These are phyloP conservation scores for Bombus balteatus DNA, from an alignment of 1,140 invertebrate genomes.

Conservation along the genomic window DNA sequence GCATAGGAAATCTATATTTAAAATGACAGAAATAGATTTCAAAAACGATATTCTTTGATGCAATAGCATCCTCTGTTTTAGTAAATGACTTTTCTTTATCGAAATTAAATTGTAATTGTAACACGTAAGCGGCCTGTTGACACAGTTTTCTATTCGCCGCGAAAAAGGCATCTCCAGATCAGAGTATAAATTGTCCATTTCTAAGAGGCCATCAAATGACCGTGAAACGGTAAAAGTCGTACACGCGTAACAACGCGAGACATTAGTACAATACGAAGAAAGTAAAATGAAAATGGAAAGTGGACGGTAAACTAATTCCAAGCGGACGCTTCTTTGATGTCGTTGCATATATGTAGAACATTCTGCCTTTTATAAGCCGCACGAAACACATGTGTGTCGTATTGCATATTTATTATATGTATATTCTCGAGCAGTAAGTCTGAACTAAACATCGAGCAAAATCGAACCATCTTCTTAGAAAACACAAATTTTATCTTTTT, in stretches of 20 bases:
- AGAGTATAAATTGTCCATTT: not conserved
- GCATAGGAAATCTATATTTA: not conserved
- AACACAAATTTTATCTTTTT: not conserved
- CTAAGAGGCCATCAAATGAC: not conserved
- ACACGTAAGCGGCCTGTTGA: not conserved
- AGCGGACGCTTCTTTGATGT: slow-evolving; percentile 46
- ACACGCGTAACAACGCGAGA: slow-evolving; percentile 7
- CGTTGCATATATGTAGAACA: slow-evolving; percentile 45
- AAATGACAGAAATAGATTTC: not conserved
- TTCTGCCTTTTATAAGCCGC: not conserved
- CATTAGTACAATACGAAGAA: slow-evolving; percentile 38
- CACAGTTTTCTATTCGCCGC: not conserved
- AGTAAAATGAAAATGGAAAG: slow-evolving; percentile 69
- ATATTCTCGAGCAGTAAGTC: not conserved
- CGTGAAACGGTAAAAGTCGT: slow-evolving; percentile 6
- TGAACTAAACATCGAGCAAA: not conserved
- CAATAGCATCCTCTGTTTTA: not conserved
- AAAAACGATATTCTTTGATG: too few species aligned
- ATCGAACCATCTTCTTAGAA: not conserved
- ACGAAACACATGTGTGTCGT: not conserved
- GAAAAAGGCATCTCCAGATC: not conserved
- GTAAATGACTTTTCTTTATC: not conserved
- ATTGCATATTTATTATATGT: not conserved
- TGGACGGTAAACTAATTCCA: slow-evolving; percentile 57
- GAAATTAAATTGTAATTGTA: not conserved